Evolutionary conservation across 2,888 invertebrate genomes (phyloP), one percentile per base, ranked within the genome.

Genomic region (Spicauda simplicius): DNA sequence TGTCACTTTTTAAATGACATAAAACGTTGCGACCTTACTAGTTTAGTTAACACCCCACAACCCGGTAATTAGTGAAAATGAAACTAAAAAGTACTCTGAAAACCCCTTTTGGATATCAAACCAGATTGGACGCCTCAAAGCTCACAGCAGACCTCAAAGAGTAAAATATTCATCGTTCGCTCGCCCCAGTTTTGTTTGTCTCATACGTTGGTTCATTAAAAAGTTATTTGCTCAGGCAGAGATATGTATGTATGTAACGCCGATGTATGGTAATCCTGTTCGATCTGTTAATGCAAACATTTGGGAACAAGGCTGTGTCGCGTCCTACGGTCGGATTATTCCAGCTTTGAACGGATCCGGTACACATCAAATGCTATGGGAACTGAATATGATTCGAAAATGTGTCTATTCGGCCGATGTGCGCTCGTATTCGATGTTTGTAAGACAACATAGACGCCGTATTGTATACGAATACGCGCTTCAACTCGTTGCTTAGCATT

Each of bases 301-400:
- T 78, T 76, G 73, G 73, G 77, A 80, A 76, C 77, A 78, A 76
- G 74, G 45, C 45, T 70, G 73, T 78, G 77, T 80, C 73, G 76
- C 75, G 77, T 72, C 68, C 63, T 68, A 77, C 76, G 80, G 74
- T 79, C 74, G 76, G 81, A 79, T 81, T 82, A 80, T 80, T 81
- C 77, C 77, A 74, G 76, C 71, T 81, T 80, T 82, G 79, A 58
- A 79, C 75, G 77, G 77, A 78, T 78, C 75, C 71, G 73, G 82
- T 81, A 83, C 80, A 83, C 81, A 80, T 79, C 74, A 77, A 74
- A 76, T 73, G 74, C 71, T 73, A 64, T 48, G 41, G 41, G 19
- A 62, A 41, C 71, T 70, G 69, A 76, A 70, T 76, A 74, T 77
- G 76, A 77, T 77, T 65, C 63, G 55, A 69, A 5, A 5, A 25